Percentiles rank a stretch among this genome's conserved stretches.
Evolutionary conservation across 1,140 invertebrate genomes (phyloP).

Genomic region (Orius insidiosus): DNA sequence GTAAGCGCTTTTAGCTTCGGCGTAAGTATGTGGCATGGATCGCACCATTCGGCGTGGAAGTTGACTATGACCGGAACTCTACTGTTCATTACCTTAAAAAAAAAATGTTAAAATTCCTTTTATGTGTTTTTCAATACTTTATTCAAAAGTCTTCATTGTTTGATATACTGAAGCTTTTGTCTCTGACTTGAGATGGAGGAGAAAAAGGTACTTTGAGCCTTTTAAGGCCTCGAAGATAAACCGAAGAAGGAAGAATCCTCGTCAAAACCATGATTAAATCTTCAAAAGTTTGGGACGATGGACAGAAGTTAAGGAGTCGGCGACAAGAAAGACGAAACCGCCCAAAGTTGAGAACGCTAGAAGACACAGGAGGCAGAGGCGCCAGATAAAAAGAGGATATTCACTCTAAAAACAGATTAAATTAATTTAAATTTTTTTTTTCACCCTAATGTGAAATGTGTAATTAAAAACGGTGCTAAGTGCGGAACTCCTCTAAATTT

Average conservation of each 20-base stretch:
- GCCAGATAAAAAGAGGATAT: conserved; percentile 36
- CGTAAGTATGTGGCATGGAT: conserved; percentile 86
- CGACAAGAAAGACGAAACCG: conserved; percentile 32
- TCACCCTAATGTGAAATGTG: conserved; percentile 10
- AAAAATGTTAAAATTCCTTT: neutral
- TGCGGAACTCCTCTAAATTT: neutral
- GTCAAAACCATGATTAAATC: conserved; percentile 23
- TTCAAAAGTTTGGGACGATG: conserved; percentile 26
- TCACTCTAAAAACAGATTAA: conserved; percentile 29
- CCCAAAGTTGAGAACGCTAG: conserved; percentile 29
- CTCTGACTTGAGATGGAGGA: neutral
- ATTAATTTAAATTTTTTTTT: too few relatives aligned
- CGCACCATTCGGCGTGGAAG: conserved; percentile 85
- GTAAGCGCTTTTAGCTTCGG: conserved; percentile 74
- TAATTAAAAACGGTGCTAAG: conserved; percentile 3
- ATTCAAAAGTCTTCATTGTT: conserved; percentile 36
- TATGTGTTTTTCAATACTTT: too few relatives aligned
- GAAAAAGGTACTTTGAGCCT: neutral
- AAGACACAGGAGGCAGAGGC: conserved; percentile 30
- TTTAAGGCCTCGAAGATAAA: neutral
- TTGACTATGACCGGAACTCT: conserved; percentile 67
- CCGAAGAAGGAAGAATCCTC: neutral
- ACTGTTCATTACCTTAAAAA: conserved; percentile 48
- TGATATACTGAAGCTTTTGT: conserved; percentile 30
- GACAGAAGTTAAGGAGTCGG: conserved; percentile 29